Conservation (phyloP, 2,797 vertebrate species). For the Babyrousa celebensis region DNA sequence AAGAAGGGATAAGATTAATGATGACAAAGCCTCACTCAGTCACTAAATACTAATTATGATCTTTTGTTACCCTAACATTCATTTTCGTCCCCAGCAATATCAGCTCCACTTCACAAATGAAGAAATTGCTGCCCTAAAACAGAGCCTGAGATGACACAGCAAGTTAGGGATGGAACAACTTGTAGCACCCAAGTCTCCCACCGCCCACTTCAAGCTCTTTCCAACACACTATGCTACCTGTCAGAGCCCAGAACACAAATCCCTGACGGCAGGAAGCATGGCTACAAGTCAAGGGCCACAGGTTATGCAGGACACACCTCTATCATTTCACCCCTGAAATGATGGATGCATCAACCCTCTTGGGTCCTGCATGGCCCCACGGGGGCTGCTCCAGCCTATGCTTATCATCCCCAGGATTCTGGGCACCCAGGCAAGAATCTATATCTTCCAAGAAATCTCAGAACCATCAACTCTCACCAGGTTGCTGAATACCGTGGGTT, state of each 20-base stretch:
- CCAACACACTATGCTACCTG: neutral
- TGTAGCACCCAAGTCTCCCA: neutral
- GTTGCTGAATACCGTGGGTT: neutral
- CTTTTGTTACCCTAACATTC: neutral
- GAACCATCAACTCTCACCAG: neutral
- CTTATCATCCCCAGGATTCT: neutral
- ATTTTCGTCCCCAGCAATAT: neutral
- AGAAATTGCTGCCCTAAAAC: neutral
- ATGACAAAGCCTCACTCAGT: neutral
- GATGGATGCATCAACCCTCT: too few species aligned
- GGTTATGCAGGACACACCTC: accelerated
- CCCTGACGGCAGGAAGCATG: neutral
- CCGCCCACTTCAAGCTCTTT: neutral
- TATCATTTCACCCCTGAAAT: neutral
- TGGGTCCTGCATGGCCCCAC: neutral
- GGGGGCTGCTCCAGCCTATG: accelerated
- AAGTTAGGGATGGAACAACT: neutral
- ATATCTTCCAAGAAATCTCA: neutral
- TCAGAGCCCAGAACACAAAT: neutral
- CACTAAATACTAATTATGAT: neutral
- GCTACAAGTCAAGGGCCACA: neutral
- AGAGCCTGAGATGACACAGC: neutral
- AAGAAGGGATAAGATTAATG: neutral
- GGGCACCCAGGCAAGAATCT: neutral
- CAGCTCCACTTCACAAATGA: neutral